A percentile compares a stretch with the other conserved stretches of the same genome.
These are phyloP conservation scores for Lasioglossum albipes DNA, from an alignment of 1,140 invertebrate genomes.

Conservation along the genomic window DNA sequence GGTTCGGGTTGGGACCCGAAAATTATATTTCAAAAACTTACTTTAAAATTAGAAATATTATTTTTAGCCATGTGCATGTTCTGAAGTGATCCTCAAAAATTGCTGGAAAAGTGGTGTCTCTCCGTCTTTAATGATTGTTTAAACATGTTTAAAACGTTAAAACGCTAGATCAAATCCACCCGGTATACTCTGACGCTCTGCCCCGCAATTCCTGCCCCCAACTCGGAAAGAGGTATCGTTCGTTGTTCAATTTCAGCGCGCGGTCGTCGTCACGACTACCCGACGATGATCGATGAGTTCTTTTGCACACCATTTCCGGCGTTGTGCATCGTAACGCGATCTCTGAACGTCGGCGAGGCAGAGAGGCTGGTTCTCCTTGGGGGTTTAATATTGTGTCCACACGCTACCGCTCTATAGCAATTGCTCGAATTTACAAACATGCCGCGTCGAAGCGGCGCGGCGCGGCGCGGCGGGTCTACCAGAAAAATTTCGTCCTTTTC, in stretches of 20 bases:
- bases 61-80: no score
- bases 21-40: no score
- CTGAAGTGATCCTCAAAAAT: no score
- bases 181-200: not conserved
- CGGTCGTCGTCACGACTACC: conserved; percentile 1
- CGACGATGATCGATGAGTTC: conserved; percentile 1
- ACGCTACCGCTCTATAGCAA: not conserved
- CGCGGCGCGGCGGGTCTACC: not conserved
- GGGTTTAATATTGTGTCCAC: not conserved
- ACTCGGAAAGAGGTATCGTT: not conserved
- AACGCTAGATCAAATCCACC: not conserved
- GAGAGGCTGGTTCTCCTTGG: not conserved
- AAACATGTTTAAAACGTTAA: no score
- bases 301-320: not conserved
- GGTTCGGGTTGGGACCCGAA: no score
- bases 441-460: not conserved
- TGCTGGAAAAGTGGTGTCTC: no score
- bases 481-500: conserved; percentile 44
- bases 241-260: not conserved
- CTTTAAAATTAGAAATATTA: no score
- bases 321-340: not conserved
- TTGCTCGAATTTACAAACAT: not conserved
- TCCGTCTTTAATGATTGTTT: no score
- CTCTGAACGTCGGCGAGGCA: not conserved
- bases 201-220: no score